Percentiles rank a stretch among this genome's conserved stretches.
Evolutionary conservation across 2,888 invertebrate genomes (phyloP).

Genomic region (Heliconius ethilla): DNA sequence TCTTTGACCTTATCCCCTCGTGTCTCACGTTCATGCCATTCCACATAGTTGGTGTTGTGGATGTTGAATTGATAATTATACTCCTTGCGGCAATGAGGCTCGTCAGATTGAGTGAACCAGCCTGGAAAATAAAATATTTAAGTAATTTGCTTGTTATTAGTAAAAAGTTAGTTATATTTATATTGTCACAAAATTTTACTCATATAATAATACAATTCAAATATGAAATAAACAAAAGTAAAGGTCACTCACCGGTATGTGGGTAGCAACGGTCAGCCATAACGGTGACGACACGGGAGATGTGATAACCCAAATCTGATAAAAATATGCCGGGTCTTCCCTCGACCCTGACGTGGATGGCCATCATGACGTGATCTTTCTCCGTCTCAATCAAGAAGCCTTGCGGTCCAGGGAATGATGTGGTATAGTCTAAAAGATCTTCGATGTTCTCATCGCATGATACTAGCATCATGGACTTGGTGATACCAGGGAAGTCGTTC

Average conservation of each 20-base stretch:
- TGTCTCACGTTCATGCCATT: slow-evolving; percentile 92
- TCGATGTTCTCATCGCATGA: slow-evolving; percentile 94
- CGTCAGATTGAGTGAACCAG: slow-evolving; percentile 92
- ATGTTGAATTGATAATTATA: slow-evolving; percentile 90
- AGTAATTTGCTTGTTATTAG: neutral
- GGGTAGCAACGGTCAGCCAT: slow-evolving; percentile 94
- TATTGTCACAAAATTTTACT: neutral
- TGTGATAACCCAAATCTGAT: slow-evolving; percentile 95
- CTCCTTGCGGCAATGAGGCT: slow-evolving; percentile 89
- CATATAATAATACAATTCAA: neutral
- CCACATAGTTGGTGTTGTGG: slow-evolving; percentile 87
- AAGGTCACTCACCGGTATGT: slow-evolving; percentile 86
- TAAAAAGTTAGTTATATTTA: neutral
- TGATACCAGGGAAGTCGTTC: slow-evolving; percentile 85
- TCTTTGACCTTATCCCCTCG: slow-evolving; percentile 83
- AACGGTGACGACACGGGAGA: slow-evolving; percentile 91
- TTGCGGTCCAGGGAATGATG: slow-evolving; percentile 83
- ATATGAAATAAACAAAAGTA: neutral
- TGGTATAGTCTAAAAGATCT: slow-evolving; percentile 83
- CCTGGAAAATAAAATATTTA: slow-evolving; percentile 67
- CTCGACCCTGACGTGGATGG: slow-evolving; percentile 87
- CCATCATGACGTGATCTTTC: slow-evolving; percentile 94
- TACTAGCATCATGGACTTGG: slow-evolving; percentile 87
- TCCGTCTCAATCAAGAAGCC: slow-evolving; percentile 86
- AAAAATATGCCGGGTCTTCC: slow-evolving; percentile 89